Base-by-base conservation (phyloP, 2,888 invertebrate genomes). In the Spicauda simplicius region DNA sequence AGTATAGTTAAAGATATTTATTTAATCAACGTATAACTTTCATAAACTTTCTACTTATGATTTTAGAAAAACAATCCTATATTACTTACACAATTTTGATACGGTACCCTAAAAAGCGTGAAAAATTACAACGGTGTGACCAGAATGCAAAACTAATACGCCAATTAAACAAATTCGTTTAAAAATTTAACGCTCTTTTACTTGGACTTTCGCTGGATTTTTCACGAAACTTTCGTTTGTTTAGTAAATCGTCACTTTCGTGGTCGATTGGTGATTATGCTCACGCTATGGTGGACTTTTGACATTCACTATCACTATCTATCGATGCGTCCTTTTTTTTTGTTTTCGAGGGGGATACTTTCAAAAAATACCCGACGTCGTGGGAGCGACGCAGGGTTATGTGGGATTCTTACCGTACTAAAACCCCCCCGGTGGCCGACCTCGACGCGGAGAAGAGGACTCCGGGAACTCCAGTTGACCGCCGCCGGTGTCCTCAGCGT, bases 161-260 rank as follows among this genome's bases (percentile, higher is more conserved):
- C 14, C 41, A 41, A 41, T 41, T 41, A 41, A 41, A 12, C 37
- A 19, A 19, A 60, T 16, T 33, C 50, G 33, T 60, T 63, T 63
- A 63, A 53, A 63, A 45, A 63, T 63, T 63, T 55, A 14, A 63
- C 62, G 62, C 54, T 41, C 16, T 45, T 55, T 63, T 30, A 45
- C 7, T 25, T 62, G 16, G 3, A 63, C 62, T 63, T 63, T 55
- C 63, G 48, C 63, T n/a, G 63, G 2, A 25, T 63, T 55, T 63
- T 63, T 63, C 63, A 30, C 63, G 16, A 54, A 63, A 55, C 63
- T 63, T 63, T 55, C 63, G 63, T 55, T 63, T 41, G 25, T 45
- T 63, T 63, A 18, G 55, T 14, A n/a, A 55, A 63, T 55, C 45
- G 20, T 25, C 25, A 25, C 63, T 55, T 55, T 63, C 63, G 16